Evolutionary conservation across 2,797 vertebrate genomes (phyloP), one percentile per base, ranked within the genome.

Genomic region (Amblyraja radiata): DNA sequence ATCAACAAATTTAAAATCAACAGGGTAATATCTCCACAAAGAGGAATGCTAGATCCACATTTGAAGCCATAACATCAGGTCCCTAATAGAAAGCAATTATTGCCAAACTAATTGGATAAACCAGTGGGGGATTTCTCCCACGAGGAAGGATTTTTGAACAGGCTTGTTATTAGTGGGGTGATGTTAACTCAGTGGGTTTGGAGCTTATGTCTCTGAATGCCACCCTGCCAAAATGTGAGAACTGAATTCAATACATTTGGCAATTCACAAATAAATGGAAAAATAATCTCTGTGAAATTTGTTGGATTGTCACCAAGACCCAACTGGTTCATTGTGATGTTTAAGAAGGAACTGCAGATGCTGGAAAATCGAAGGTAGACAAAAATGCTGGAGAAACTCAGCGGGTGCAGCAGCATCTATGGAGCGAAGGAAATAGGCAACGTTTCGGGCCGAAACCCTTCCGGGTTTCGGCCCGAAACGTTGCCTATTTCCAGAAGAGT

Each of bases 91-190:
- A 32, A 88, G 84, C 61, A 88, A 68, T 68, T 65, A 88, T 88
- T 88, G 84, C n/a, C 84, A 88, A 88, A 65, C 84, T 32, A 88
- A 68, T 36, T 88, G n/a, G 61, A 88, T 68, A 68, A 32, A 21
- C 65, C 18, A 32, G 61, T 32, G n/a, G 63, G 61, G 61, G 6
- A 36, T 65, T 68, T 18, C n/a, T 88, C 84, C 84, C 84, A n/a
- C n/a, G 1, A 36, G 84, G 3, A 65, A 36, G 6, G 36, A 36
- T 88, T 54, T 65, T 65, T 18, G n/a, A 88, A 9, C 65, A 2
- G 1, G 13, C n/a, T 86, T 68, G 61, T 36, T 88, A 88, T 65
- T 65, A 36, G 68, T 88, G 84, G 11, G 7, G n/a, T 65, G n/a
- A 2, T 5, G 6, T 32, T 63, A 2, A n/a, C 61, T 88, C 6